Evolutionary conservation across 2,797 vertebrate genomes (phyloP).

Genomic region (Xenops minutus): DNA sequence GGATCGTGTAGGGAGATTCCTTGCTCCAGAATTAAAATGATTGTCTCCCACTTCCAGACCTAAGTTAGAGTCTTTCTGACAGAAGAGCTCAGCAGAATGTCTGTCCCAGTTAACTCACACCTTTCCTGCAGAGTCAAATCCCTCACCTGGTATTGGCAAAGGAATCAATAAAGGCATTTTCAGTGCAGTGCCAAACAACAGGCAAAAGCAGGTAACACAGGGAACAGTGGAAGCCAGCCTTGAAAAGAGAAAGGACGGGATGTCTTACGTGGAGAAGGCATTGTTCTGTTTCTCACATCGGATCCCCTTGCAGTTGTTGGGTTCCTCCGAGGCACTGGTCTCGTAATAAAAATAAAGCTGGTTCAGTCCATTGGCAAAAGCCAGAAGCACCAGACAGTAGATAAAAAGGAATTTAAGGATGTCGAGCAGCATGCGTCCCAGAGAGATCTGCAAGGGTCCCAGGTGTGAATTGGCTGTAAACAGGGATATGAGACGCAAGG

Average conservation of each 20-base stretch:
- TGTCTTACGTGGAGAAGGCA: conserved; percentile 96
- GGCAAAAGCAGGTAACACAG: not conserved
- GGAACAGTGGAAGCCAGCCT: not conserved
- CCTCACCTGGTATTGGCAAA: not conserved
- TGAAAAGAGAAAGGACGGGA: not conserved
- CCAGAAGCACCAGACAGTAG: conserved; percentile 96
- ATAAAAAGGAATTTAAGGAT: conserved; percentile 99
- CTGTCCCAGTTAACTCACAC: not conserved
- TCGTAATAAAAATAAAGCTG: conserved; percentile 99
- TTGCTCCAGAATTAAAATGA: not conserved
- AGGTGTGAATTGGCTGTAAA: conserved; percentile 99
- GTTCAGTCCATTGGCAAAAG: conserved; percentile 96
- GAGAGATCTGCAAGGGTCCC: conserved; percentile 95
- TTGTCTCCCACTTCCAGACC: not conserved
- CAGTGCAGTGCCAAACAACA: not conserved
- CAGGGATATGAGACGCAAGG: conserved; percentile 94
- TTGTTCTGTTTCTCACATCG: conserved; percentile 98
- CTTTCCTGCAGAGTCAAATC: not conserved
- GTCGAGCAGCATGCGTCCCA: conserved; percentile 98
- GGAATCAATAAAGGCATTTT: not conserved
- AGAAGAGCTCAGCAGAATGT: conserved; percentile 7
- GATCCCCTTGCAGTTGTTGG: conserved; percentile 96
- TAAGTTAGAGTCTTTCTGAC: not conserved
- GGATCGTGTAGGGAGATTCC: not conserved
- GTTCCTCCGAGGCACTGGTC: conserved; percentile 93